Evolutionary conservation across 1,140 invertebrate species (phyloP), one percentile per base, ranked within the genome.

Genomic region (Periplaneta americana): DNA sequence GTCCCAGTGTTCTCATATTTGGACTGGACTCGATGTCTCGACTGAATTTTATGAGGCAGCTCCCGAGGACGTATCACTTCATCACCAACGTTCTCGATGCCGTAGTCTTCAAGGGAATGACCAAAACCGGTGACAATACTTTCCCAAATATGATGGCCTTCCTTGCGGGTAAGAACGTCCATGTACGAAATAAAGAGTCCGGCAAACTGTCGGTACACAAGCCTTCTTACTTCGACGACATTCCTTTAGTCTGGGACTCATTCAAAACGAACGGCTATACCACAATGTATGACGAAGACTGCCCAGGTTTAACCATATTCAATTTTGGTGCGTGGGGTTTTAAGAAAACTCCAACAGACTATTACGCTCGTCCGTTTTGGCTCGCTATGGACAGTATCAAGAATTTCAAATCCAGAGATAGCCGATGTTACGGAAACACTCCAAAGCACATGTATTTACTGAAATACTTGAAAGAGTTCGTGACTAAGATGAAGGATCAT

Each of bases 11-110:
- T 17, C 81, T 91, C 5, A 87, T 91, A 82, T 82, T 92, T 18
- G 91, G 91, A 9, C 84, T 92, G 4, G 92, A 93, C 85, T 90
- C 91, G 0, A 88, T 92, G 35, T 93, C 92, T 4, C 86, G 91
- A 32, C 85, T 91, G 32, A 92, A 92, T 85, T 90, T 91, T 80
- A 86, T 89, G 17, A 86, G 92, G 4, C 91, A 92, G 83, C 88
- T 93, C 87, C 89, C 88, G 3, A 84, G 85, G 74, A 92, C 91
- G 0, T 84, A 88, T 22, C 39, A 84, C 4, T 90, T 88, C 80
- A 85, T 93, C 0, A 84, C 86, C 4, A 82, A 86, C n/a, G 81
- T 87, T 11, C 81, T 89, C 35, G 84, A 84, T 15, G 85, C 85
- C 6, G 83, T 89, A 39, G 88, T 89, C 81, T 84, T 90, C 82